Percentiles rank a stretch among this genome's conserved stretches.
phyloP scores from a whole-genome alignment of 2,888 invertebrate genomes.

The Plebejus anna region DNA sequence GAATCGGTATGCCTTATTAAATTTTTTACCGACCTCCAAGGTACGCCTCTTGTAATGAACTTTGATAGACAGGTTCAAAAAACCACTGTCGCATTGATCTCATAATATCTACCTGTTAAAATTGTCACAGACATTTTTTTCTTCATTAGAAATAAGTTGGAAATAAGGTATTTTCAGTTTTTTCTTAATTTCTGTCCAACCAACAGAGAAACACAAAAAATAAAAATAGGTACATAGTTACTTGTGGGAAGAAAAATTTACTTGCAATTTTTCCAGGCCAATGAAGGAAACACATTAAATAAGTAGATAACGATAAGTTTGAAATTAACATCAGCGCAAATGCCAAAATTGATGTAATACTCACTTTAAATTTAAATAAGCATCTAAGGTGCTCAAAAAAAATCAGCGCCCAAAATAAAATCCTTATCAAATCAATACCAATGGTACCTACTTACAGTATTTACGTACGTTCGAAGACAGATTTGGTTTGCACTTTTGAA shows the following conservation, averaged over 20 bases:
- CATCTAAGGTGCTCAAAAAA: background rate
- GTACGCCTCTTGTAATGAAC: slow-evolving; percentile 30
- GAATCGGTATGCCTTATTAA: slow-evolving; percentile 39
- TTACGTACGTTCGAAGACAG: background rate
- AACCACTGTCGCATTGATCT: slow-evolving; percentile 17
- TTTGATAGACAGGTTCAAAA: slow-evolving; percentile 29
- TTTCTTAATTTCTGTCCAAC: background rate
- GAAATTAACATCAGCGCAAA: too few species aligned
- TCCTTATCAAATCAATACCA: background rate
- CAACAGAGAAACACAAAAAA: background rate
- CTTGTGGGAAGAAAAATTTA: too few species aligned
- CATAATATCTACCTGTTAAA: slow-evolving; percentile 17
- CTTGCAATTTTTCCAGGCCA: too few species aligned
- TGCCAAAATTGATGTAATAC: too few species aligned
- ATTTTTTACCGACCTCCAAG: slow-evolving; percentile 36
- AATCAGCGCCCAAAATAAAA: background rate
- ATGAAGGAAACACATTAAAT: too few species aligned
- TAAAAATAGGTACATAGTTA: too few species aligned
- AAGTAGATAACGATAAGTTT: too few species aligned
- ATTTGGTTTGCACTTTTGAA: background rate
- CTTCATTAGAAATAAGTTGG: too few species aligned
- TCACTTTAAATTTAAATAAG: too few species aligned
- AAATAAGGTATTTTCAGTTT: background rate
- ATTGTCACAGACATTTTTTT: background rate
- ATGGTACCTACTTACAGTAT: background rate